Conservation (phyloP, 2,888 invertebrate species). For the Dasypolia templi region DNA sequence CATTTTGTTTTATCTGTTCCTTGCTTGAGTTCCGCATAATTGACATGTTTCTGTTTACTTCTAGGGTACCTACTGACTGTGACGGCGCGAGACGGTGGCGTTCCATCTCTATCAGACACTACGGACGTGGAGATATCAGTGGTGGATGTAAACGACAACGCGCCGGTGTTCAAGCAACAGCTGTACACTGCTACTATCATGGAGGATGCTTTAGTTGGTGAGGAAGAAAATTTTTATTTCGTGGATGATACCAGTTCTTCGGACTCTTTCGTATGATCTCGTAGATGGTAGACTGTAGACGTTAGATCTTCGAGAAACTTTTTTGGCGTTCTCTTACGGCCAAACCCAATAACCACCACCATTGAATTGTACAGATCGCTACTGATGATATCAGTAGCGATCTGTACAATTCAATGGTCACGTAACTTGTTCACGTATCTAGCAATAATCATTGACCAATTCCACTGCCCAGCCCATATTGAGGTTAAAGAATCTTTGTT, state of each 20-base stretch:
- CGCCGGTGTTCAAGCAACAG: constrained; percentile 95
- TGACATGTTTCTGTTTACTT: neutral
- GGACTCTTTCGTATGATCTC: neutral
- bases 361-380: no score
- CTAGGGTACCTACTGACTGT: constrained; percentile 96
- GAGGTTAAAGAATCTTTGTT: no score
- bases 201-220: constrained; percentile 96
- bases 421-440: no score
- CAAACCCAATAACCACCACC: no score
- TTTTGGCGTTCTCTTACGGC: no score
- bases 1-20: no score
- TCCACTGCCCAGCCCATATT: no score
- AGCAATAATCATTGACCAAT: no score
- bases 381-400: no score
- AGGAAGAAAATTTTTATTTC: constrained; percentile 53
- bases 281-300: neutral
- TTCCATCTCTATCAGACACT: constrained; percentile 97
- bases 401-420: no score
- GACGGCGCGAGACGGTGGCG: constrained; percentile 97
- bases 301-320: no score
- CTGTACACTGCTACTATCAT: constrained; percentile 95
- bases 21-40: no score
- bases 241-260: neutral
- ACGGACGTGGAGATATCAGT: constrained; percentile 99
- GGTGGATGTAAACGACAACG: constrained; percentile 98